Percentiles rank a stretch among this genome's conserved stretches.
Conservation (phyloP, 2,888 invertebrate species). For the Caenorhabditis sp. region DNA sequence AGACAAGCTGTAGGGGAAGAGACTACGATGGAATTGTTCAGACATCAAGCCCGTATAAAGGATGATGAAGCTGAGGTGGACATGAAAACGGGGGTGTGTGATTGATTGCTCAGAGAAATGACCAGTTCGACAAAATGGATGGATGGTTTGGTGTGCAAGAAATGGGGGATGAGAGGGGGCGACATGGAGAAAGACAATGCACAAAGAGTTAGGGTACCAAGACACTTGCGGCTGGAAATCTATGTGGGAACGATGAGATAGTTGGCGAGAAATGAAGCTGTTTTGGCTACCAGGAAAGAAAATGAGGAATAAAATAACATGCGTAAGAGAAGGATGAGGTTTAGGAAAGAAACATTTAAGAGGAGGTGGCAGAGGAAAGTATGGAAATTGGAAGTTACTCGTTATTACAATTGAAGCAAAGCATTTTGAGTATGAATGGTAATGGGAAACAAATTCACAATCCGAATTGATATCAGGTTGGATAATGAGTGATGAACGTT, state of each 20-base stretch:
- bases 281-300: conserved; percentile 30
- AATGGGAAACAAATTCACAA: neutral
- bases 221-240: neutral
- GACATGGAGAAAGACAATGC: neutral
- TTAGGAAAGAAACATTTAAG: conserved; percentile 11
- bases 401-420: neutral
- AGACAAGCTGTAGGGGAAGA: neutral
- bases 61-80: conserved; percentile 17
- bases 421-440: neutral
- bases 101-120: conserved; percentile 30
- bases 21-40: conserved; percentile 33
- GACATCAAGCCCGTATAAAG: conserved; percentile 33
- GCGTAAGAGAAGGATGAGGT: too few species aligned
- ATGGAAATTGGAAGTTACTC: neutral
- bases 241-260: conserved; percentile 9
- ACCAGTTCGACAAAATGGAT: conserved; percentile 13
- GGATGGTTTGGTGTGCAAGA: conserved; percentile 8
- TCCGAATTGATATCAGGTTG: neutral
- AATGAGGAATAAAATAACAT: neutral
- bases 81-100: too few species aligned
- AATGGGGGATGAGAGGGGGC: neutral
- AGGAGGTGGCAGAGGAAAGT: conserved; percentile 6
- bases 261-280: conserved; percentile 31
- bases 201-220: neutral
- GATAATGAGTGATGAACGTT: neutral